A percentile compares a stretch with the other conserved stretches of the same genome.
Evolutionary conservation across 2,113 vertebrate genomes (phyloP).

Genomic region (Hystrix brachyura): DNA sequence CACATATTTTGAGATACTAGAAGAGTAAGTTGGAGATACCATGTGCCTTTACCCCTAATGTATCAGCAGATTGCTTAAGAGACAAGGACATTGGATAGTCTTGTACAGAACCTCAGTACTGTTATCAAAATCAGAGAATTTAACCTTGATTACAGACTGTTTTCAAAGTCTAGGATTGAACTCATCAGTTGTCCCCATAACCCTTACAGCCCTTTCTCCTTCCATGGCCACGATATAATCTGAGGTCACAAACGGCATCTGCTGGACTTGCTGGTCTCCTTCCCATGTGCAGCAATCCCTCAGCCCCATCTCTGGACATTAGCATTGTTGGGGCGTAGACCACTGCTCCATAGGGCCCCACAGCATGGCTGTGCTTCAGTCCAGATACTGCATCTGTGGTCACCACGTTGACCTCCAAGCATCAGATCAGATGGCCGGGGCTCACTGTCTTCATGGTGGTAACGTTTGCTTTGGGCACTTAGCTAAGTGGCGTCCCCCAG

Average conservation of each 20-base stretch:
- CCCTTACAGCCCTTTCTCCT: no score
- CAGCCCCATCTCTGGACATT: not conserved
- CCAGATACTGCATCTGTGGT: not conserved
- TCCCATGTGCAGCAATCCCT: no score
- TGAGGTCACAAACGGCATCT: no score
- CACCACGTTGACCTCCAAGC: rapidly evolving
- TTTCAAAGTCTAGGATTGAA: rapidly evolving
- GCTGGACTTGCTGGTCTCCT: not conserved
- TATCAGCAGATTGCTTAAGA: not conserved
- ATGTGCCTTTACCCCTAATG: not conserved
- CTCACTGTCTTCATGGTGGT: rapidly evolving
- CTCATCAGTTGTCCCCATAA: rapidly evolving
- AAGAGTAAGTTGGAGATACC: not conserved
- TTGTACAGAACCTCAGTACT: rapidly evolving
- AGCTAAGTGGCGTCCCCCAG: not conserved
- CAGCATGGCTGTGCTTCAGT: not conserved
- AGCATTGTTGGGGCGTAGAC: not conserved
- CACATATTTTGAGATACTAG: not conserved
- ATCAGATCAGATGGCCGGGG: rapidly evolving
- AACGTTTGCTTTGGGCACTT: not conserved
- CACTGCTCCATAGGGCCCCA: no score
- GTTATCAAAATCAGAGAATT: not conserved
- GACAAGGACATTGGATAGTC: not conserved
- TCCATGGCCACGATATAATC: rapidly evolving
- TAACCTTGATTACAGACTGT: not conserved